A percentile compares a stretch with the other conserved stretches of the same genome.
These are phyloP conservation scores for Lasioglossum pauxillum DNA, from an alignment of 2,888 invertebrate genomes.

Conservation along the genomic window DNA sequence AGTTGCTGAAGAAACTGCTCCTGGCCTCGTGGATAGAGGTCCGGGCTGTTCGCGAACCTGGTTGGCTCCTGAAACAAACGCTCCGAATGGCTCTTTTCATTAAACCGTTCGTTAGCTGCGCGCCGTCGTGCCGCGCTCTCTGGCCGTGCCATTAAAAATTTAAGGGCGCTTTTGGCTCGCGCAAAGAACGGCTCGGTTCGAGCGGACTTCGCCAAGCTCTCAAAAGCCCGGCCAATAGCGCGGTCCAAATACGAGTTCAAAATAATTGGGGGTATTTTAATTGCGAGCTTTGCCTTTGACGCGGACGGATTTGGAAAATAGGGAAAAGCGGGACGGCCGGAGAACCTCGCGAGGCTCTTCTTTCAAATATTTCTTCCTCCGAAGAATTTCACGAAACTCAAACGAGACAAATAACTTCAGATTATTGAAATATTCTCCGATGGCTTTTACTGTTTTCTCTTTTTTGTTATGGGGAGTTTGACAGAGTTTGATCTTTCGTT, in stretches of 20 bases:
- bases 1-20: slow-evolving; percentile 72
- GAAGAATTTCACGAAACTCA: background rate
- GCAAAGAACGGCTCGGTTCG: background rate
- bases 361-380: background rate
- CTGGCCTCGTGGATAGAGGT: slow-evolving; percentile 75
- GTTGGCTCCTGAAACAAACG: slow-evolving; percentile 79
- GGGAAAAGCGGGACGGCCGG: background rate
- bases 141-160: slow-evolving; percentile 19
- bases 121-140: background rate
- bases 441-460: background rate
- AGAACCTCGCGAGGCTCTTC: background rate
- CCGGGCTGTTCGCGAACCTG: slow-evolving; percentile 79
- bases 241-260: slow-evolving; percentile 15
- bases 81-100: slow-evolving; percentile 65
- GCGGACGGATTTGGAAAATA: background rate
- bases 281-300: background rate
- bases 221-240: slow-evolving; percentile 12
- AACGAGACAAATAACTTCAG: background rate
- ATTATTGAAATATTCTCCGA: background rate
- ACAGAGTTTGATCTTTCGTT: background rate
- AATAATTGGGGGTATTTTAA: slow-evolving; percentile 3
- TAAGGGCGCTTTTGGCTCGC: slow-evolving; percentile 8
- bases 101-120: slow-evolving; percentile 9
- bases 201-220: background rate
- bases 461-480: background rate